A percentile compares a stretch with the other conserved stretches of the same genome.
Conservation (phyloP, 2,113 vertebrate genomes). For the Hemiscyllium ocellatum region DNA sequence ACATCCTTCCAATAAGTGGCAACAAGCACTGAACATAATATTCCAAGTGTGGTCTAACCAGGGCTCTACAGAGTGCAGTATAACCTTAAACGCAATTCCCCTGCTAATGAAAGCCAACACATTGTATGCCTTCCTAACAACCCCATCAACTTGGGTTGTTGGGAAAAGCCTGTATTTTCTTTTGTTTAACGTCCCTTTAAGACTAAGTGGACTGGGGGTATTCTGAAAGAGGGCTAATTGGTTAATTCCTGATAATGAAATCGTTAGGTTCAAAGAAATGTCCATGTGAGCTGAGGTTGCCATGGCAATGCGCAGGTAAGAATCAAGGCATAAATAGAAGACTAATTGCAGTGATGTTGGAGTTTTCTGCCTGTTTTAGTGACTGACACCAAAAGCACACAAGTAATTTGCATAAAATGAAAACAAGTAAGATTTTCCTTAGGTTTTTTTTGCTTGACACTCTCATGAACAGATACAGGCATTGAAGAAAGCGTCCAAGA, state of each 20-base stretch:
- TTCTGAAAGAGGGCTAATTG: neutral
- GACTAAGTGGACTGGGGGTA: neutral
- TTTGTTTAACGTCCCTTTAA: neutral
- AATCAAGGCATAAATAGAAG: neutral
- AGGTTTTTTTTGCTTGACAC: neutral
- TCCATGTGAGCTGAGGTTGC: neutral
- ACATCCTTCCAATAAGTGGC: too few relatives aligned
- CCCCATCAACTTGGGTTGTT: neutral
- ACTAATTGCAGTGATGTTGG: neutral
- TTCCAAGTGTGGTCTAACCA: too few relatives aligned
- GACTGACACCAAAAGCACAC: neutral
- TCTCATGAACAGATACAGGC: neutral
- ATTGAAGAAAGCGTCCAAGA: neutral
- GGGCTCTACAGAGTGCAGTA: too few relatives aligned
- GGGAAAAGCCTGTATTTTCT: neutral
- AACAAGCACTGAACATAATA: too few relatives aligned
- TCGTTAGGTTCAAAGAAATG: neutral
- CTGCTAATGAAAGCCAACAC: too few relatives aligned
- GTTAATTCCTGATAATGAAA: neutral
- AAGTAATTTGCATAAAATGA: neutral
- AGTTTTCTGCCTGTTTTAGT: neutral
- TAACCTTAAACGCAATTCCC: too few relatives aligned
- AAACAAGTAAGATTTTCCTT: neutral
- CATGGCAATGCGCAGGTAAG: neutral
- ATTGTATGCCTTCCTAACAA: too few relatives aligned